phyloP scores from a whole-genome alignment of 2,888 invertebrate genomes.

The Nomada ruficornis region DNA sequence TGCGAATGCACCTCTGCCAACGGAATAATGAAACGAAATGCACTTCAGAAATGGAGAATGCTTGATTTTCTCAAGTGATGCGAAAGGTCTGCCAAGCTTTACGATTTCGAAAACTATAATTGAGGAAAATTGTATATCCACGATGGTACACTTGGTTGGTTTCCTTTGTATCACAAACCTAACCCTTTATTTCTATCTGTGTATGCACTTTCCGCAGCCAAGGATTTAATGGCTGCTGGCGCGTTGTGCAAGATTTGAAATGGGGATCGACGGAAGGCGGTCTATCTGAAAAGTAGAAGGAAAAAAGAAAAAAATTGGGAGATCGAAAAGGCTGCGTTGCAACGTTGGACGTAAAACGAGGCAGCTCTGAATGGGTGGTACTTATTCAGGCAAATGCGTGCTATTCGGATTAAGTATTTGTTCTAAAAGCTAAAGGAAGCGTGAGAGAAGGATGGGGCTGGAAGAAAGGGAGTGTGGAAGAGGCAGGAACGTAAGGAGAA shows the following conservation, averaged over 20 bases:
- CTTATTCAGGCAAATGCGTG: conserved; percentile 83
- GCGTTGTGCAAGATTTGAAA: conserved; percentile 52
- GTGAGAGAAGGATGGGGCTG: conserved; percentile 63
- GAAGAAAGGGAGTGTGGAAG: conserved; percentile 37
- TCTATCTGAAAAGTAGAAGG: conserved; percentile 43
- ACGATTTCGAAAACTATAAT: background rate
- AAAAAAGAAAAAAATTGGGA: conserved; percentile 50
- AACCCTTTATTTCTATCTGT: conserved; percentile 17
- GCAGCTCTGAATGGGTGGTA: conserved; percentile 80
- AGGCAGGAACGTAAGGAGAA: conserved; percentile 18
- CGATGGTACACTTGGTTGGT: no score
- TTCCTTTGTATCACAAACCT: no score
- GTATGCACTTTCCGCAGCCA: background rate
- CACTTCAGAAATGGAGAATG: background rate
- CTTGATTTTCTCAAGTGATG: background rate
- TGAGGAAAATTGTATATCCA: background rate
- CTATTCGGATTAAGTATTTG: conserved; percentile 83
- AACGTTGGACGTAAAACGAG: conserved; percentile 75
- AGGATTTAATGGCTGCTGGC: conserved; percentile 27
- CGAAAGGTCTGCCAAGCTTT: background rate
- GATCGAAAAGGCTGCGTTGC: conserved; percentile 57
- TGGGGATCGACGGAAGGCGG: conserved; percentile 42
- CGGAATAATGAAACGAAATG: background rate
- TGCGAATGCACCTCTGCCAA: background rate
- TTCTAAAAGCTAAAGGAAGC: conserved; percentile 80